phyloP scores from a whole-genome alignment of 2,113 vertebrate genomes.

The Aptenodytes forsteri region DNA sequence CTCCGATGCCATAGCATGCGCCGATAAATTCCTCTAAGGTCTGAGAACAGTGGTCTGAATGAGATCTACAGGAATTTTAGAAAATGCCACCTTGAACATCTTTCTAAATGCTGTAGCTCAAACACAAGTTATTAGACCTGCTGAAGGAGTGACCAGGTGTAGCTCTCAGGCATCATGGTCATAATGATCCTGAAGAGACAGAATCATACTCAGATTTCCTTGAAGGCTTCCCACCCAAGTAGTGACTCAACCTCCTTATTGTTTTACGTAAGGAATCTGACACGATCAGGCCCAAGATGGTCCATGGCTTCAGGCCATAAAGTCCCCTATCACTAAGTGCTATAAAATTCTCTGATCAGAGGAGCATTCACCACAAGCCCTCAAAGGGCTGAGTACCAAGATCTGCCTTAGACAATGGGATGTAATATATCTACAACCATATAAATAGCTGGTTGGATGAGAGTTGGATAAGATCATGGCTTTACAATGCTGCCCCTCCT shows the following conservation, averaged over 20 bases:
- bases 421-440: slow-evolving; percentile 41
- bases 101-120: not conserved
- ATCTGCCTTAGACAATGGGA: slow-evolving; percentile 34
- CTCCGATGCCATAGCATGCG: not conserved
- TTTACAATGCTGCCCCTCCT: slow-evolving; percentile 66
- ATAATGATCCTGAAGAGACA: not conserved
- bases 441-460: slow-evolving; percentile 38
- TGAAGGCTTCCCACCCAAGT: slow-evolving; percentile 20
- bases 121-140: not conserved
- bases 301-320: not conserved
- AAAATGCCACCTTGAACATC: not conserved
- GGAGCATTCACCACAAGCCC: not conserved
- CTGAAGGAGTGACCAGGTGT: not conserved
- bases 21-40: not conserved
- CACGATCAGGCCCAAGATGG: slow-evolving; percentile 11
- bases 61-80: not conserved
- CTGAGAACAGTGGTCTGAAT: not conserved
- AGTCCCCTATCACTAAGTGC: slow-evolving; percentile 40
- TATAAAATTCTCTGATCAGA: slow-evolving; percentile 52
- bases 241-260: slow-evolving; percentile 31
- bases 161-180: not conserved
- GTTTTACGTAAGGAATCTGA: slow-evolving; percentile 38
- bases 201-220: not conserved
- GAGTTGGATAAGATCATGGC: slow-evolving; percentile 50
- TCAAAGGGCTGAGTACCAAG: slow-evolving; percentile 21